These are phyloP conservation scores for Orthonychiurus folsomi DNA, from an alignment of 2,888 invertebrate genomes.

Conservation along the genomic window DNA sequence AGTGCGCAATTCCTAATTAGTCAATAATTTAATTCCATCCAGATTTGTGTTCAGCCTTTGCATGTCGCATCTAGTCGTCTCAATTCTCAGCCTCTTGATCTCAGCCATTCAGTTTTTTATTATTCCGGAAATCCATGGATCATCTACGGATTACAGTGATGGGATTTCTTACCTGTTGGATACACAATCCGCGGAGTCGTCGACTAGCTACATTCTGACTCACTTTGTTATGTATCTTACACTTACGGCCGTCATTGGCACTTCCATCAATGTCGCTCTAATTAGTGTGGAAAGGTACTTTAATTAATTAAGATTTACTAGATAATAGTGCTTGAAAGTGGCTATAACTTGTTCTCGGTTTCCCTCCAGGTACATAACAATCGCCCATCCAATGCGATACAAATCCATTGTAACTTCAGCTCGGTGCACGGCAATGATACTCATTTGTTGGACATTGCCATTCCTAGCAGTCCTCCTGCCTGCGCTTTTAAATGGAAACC, in stretches of 20 bases:
- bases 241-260: constrained; percentile 35
- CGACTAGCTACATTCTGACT: constrained; percentile 1
- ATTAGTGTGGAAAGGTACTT: constrained; percentile 38
- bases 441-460: constrained; percentile 32
- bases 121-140: no score
- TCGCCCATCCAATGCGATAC: constrained; percentile 39
- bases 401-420: constrained; percentile 36
- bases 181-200: no score
- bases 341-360: not conserved
- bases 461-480: constrained; percentile 33
- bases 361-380: constrained; percentile 36
- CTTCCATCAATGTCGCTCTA: constrained; percentile 34
- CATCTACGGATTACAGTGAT: no score
- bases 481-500: constrained; percentile 28
- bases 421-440: constrained; percentile 31
- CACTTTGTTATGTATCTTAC: constrained; percentile 29
- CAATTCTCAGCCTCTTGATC: no score
- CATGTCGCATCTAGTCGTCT: no score
- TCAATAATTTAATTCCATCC: no score
- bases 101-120: no score
- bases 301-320: not conserved
- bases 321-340: not conserved
- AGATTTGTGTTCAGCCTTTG: no score
- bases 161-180: no score
- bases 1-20: no score